Evolutionary conservation across 2,113 vertebrate species (phyloP), one percentile per base, ranked within the genome.

Genomic region (Takifugu flavidus): DNA sequence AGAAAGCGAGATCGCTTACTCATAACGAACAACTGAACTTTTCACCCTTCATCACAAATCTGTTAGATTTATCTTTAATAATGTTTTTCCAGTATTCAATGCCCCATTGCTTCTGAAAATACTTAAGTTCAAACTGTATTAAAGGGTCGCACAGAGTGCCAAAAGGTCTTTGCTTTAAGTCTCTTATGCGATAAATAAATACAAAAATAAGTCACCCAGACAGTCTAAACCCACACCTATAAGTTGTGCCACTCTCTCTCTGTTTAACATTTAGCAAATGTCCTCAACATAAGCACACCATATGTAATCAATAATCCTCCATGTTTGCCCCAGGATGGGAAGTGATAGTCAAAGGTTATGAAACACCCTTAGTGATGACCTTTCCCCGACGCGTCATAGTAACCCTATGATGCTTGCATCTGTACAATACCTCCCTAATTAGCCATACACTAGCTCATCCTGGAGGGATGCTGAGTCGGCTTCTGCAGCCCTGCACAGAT

Each of bases 311-410:
- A 78, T 83, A 75, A 56, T 63, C 15, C 58, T 43, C 42, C 54
- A 45, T 47, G 55, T 28, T 44, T 27, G 39, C 68, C 25, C 43
- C 7, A 39, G 27, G 62, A 29, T 11, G 15, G 25, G 67, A 79
- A 75, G 72, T 53, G 25, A 43, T 63, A 29, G 56, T 74, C 57
- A 59, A 72, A 70, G 77, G 75, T 69, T 69, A 62, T 39, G 28
- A 1, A 49, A 52, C 79, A 71, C 75, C 82, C 61, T 70, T 45
- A 63, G 72, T 2, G 69, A 20, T 85, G 77, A 85, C 79, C 79
- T 86, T 88, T 78, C 57, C 60, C n/a, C 13, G 13, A 57, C 0
- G 11, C 44, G 64, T 72, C 68, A 83, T 77, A 27, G 60, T 31
- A 39, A 53, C 56, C 65, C 28, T 27, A 67, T 14, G 1, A 75